Conservation (phyloP, 1,140 invertebrate genomes). For the Drosophila obscura region DNA sequence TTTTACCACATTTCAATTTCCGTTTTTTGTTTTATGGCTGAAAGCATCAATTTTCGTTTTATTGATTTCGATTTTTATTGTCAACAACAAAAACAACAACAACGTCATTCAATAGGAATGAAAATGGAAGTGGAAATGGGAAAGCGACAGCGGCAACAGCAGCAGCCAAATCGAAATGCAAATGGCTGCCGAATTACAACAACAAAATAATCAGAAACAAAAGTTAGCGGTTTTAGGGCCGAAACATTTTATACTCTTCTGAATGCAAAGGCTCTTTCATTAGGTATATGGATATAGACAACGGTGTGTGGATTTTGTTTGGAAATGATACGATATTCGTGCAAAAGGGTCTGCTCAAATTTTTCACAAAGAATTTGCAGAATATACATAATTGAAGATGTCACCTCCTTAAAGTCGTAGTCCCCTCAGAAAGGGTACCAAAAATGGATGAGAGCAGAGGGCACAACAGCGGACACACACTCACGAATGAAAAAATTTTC, state of each 20-base stretch:
- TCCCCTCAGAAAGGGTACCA: too few relatives aligned
- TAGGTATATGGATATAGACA: too few relatives aligned
- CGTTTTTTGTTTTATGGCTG: slow-evolving; percentile 74
- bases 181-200: slow-evolving; percentile 53
- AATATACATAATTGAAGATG: too few relatives aligned
- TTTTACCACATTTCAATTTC: slow-evolving; percentile 74
- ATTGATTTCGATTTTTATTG: slow-evolving; percentile 77
- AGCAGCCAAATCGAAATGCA: slow-evolving; percentile 50
- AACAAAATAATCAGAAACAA: slow-evolving; percentile 8
- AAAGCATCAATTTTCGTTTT: slow-evolving; percentile 79
- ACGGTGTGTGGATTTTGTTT: too few relatives aligned
- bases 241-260: too few relatives aligned
- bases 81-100: slow-evolving; percentile 51
- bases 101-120: neutral
- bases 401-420: too few relatives aligned
- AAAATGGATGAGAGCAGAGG: too few relatives aligned
- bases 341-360: too few relatives aligned
- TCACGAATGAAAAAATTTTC: slow-evolving; percentile 40
- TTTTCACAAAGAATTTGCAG: too few relatives aligned
- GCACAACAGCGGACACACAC: neutral
- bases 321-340: too few relatives aligned
- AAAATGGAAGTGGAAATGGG: slow-evolving; percentile 22
- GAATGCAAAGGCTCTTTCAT: too few relatives aligned
- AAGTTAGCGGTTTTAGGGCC: neutral
- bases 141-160: slow-evolving; percentile 17